These are phyloP conservation scores for Zoanthus gigantus DNA, from an alignment of 92 coral and sea anemone species.

Conservation along the genomic window DNA sequence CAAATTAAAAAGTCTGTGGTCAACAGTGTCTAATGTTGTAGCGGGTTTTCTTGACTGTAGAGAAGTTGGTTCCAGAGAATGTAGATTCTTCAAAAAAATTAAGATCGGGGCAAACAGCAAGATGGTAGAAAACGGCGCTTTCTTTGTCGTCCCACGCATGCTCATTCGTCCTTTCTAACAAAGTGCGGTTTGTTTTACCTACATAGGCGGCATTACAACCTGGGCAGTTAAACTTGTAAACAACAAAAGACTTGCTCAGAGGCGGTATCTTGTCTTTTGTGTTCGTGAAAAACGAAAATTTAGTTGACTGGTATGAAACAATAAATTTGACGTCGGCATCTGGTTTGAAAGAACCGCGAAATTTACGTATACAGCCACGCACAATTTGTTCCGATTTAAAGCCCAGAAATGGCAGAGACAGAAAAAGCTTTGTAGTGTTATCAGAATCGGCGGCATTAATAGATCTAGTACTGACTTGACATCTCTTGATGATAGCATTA, in stretches of 20 bases:
- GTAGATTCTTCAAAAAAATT: too few species aligned
- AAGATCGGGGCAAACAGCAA: too few species aligned
- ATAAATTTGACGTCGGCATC: neutral
- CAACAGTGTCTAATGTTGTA: neutral
- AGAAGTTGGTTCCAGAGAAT: neutral
- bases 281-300: too few species aligned
- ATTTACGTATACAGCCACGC: neutral
- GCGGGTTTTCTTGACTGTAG: neutral
- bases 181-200: neutral
- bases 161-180: neutral
- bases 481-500: neutral
- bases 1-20: neutral
- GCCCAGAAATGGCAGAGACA: too few species aligned
- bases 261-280: too few species aligned
- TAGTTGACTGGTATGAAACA: too few species aligned
- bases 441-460: neutral
- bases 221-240: too few species aligned
- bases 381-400: neutral
- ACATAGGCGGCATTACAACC: neutral
- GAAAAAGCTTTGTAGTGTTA: too few species aligned
- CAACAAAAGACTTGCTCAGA: too few species aligned
- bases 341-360: constrained; percentile 18
- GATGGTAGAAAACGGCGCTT: too few species aligned
- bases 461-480: neutral
- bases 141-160: neutral